A percentile compares a stretch with the other conserved stretches of the same genome.
phyloP scores from a whole-genome alignment of 2,888 invertebrate species.

The Lottia gigantea region DNA sequence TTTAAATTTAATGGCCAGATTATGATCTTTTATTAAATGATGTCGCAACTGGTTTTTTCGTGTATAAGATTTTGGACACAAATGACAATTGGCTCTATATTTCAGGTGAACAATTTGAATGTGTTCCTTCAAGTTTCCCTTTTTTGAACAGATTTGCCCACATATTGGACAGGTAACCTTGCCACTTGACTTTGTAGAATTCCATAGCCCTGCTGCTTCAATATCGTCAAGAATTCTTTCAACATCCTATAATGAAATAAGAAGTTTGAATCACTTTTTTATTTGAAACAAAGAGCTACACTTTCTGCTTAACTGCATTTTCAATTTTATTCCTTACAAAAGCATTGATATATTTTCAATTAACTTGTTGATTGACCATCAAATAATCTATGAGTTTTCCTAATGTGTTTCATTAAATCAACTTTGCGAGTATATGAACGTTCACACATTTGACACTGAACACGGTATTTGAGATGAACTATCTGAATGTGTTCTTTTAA shows the following conservation, averaged over 20 bases:
- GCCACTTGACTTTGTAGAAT: neutral
- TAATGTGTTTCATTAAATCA: neutral
- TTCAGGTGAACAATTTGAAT: slow-evolving; percentile 7
- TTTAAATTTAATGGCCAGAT: no score
- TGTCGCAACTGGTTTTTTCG: neutral
- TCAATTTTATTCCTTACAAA: no score
- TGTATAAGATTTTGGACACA: neutral
- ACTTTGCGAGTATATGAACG: neutral
- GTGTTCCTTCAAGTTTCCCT: slow-evolving; percentile 7
- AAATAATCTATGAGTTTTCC: neutral
- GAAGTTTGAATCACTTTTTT: no score
- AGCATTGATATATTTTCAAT: no score
- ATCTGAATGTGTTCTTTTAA: slow-evolving; percentile 6
- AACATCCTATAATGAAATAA: no score
- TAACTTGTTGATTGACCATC: no score
- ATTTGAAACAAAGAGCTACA: no score
- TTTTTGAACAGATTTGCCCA: neutral
- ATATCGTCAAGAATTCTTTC: no score
- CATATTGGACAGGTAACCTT: slow-evolving; percentile 2
- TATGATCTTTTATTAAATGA: neutral
- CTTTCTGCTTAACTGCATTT: no score
- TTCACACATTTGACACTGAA: neutral
- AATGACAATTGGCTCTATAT: slow-evolving; percentile 1
- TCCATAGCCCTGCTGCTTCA: neutral
- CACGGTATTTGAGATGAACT: neutral